Conservation (phyloP, 2,113 vertebrate genomes). For the Nanorana parkeri region DNA sequence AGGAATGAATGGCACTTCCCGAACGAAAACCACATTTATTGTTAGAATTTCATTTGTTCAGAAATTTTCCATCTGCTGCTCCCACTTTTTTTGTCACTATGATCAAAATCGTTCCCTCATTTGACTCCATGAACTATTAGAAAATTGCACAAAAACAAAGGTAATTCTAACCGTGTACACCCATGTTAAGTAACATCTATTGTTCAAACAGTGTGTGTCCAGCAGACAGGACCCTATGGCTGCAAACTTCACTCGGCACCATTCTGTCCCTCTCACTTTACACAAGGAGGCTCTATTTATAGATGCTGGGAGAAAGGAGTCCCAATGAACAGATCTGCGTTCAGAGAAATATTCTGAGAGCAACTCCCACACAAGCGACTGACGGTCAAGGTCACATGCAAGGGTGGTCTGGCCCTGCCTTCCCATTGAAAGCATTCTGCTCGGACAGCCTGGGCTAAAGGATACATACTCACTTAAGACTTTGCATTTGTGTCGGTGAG, state of each 20-base stretch:
- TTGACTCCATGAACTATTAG: no score
- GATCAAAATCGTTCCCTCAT: no score
- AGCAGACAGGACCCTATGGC: not conserved
- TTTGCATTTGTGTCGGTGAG: slow-evolving; percentile 51
- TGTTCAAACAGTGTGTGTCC: not conserved
- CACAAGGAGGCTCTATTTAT: slow-evolving; percentile 45
- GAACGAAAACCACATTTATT: no score
- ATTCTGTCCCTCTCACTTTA: slow-evolving; percentile 33
- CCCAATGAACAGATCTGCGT: slow-evolving; percentile 24
- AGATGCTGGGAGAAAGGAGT: slow-evolving; percentile 38
- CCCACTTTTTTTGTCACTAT: no score
- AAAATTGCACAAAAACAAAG: no score
- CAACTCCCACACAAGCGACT: slow-evolving; percentile 43
- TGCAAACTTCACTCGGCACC: not conserved
- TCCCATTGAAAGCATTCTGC: slow-evolving; percentile 46
- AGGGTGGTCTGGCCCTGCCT: slow-evolving; percentile 46
- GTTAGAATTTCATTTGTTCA: no score
- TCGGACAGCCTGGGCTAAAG: slow-evolving; percentile 42
- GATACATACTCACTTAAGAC: slow-evolving; percentile 39
- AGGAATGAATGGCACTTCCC: no score
- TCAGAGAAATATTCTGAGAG: slow-evolving; percentile 38
- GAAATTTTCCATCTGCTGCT: no score
- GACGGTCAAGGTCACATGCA: slow-evolving; percentile 52
- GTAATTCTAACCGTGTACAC: no score
- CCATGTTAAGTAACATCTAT: not conserved